phyloP scores from a whole-genome alignment of 2,888 invertebrate species.

The Loripinus fragilis region DNA sequence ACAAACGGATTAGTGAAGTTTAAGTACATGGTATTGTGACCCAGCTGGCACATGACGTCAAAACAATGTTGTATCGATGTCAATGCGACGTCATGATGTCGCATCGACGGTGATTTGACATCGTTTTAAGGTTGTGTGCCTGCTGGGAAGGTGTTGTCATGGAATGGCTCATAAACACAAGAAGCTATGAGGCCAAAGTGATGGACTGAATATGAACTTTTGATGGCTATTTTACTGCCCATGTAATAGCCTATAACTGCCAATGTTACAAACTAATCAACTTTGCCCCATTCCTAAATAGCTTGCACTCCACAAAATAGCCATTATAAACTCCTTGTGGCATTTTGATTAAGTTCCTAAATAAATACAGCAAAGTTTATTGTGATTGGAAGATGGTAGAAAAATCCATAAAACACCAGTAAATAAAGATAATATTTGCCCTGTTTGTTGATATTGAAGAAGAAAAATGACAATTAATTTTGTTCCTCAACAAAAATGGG shows the following conservation, averaged over 20 bases:
- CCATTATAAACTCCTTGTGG: not conserved
- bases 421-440: not conserved
- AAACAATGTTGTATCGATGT: too few relatives aligned
- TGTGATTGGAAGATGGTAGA: conserved; percentile 12
- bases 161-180: too few relatives aligned
- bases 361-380: conserved; percentile 6
- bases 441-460: not conserved
- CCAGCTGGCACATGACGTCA: too few relatives aligned
- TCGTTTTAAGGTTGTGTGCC: too few relatives aligned
- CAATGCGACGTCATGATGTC: too few relatives aligned
- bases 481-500: too few relatives aligned
- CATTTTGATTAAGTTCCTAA: conserved; percentile 15
- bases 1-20: too few relatives aligned
- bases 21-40: too few relatives aligned
- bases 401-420: conserved; percentile 6
- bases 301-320: not conserved
- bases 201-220: conserved; percentile 3
- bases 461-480: not conserved
- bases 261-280: conserved; percentile 8
- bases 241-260: not conserved
- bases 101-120: too few relatives aligned
- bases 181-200: too few relatives aligned
- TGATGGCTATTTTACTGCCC: conserved; percentile 7
- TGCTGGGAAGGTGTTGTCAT: too few relatives aligned
- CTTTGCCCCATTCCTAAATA: not conserved